Conservation (phyloP, 1,140 invertebrate species). For the Choristoneura fumiferana region DNA sequence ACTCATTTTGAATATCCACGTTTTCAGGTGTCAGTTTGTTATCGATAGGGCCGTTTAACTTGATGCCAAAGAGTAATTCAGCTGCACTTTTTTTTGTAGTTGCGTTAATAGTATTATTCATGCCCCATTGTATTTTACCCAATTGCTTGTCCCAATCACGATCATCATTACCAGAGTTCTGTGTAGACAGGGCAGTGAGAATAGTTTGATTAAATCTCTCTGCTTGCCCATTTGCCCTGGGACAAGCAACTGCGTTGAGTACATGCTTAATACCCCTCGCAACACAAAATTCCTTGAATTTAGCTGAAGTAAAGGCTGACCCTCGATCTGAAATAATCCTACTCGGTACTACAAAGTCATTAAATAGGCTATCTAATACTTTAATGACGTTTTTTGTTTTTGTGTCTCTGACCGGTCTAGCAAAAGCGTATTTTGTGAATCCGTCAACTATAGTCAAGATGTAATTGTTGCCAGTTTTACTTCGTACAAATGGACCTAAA, state of each 20-base stretch:
- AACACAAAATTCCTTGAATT: constrained; percentile 31
- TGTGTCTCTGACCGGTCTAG: constrained; percentile 28
- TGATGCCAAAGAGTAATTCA: constrained; percentile 27
- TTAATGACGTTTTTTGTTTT: constrained; percentile 32
- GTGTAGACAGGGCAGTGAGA: constrained; percentile 24
- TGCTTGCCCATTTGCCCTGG: constrained; percentile 31
- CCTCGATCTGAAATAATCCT: constrained; percentile 32
- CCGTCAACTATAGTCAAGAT: constrained; percentile 34
- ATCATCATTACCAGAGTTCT: constrained; percentile 27
- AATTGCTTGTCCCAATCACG: constrained; percentile 31
- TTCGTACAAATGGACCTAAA: constrained; percentile 30
- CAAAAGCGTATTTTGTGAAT: constrained; percentile 35
- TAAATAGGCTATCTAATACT: constrained; percentile 29
- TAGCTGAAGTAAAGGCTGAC: constrained; percentile 30
- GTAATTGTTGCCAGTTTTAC: constrained; percentile 25
- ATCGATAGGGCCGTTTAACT: constrained; percentile 19
- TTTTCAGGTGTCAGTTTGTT: constrained; percentile 24
- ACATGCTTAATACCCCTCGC: constrained; percentile 32
- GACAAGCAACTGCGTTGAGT: constrained; percentile 35
- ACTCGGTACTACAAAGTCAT: constrained; percentile 30
- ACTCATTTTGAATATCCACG: background rate
- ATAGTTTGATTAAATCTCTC: constrained; percentile 34
- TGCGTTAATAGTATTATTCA: constrained; percentile 34
- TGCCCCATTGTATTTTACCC: constrained; percentile 30
- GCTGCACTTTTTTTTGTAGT: constrained; percentile 29